Conservation (phyloP, 2,888 invertebrate genomes). For the Smittia aterrima region DNA sequence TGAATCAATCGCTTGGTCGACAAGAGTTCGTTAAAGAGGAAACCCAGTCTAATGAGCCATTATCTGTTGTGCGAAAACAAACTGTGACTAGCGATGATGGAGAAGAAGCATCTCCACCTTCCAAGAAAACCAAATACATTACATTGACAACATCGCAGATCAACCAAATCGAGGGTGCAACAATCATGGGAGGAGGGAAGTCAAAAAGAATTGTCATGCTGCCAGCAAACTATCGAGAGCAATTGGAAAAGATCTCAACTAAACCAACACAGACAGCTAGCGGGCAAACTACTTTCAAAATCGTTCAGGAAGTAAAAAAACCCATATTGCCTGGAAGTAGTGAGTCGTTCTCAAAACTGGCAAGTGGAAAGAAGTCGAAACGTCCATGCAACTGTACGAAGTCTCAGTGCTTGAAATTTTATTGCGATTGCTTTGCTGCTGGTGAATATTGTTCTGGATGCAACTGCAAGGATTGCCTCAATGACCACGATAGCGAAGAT, state of each 20-base stretch:
- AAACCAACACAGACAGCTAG: conserved; percentile 42
- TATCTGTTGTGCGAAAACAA: conserved; percentile 7
- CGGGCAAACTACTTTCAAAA: conserved; percentile 32
- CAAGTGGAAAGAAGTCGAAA: conserved; percentile 56
- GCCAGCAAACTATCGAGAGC: conserved; percentile 60
- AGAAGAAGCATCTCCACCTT: neutral
- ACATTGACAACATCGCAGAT: conserved; percentile 53
- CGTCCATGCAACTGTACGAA: conserved; percentile 99
- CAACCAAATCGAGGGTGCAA: conserved; percentile 49
- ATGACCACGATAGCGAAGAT: conserved; percentile 93
- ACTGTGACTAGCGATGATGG: neutral
- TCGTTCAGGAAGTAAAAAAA: conserved; percentile 31
- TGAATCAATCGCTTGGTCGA: conserved; percentile 21
- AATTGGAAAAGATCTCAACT: conserved; percentile 47
- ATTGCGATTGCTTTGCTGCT: conserved; percentile 99
- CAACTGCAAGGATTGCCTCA: conserved; percentile 96
- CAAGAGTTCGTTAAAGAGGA: neutral
- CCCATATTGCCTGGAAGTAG: conserved; percentile 16
- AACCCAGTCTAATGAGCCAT: neutral
- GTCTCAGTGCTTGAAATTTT: conserved; percentile 96
- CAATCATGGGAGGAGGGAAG: conserved; percentile 47
- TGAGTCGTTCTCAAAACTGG: no score
- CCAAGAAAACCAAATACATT: conserved; percentile 34
- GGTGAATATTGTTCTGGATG: conserved; percentile 98
- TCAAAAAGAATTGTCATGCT: conserved; percentile 59